phyloP scores from a whole-genome alignment of 2,888 invertebrate genomes.

The Cerastis leucographa region DNA sequence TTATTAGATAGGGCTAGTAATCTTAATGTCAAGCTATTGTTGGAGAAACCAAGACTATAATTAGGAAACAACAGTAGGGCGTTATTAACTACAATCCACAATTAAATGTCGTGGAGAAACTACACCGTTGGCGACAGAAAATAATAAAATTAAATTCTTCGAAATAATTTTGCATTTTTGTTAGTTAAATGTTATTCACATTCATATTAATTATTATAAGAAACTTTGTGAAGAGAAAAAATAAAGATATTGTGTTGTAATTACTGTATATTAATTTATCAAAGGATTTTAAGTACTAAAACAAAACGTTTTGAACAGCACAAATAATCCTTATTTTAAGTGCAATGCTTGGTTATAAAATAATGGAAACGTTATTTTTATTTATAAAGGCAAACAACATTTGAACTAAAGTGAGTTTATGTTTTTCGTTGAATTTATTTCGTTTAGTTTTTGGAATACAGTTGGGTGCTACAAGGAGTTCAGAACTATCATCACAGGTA shows the following conservation, averaged over 20 bases:
- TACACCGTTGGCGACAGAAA: neutral
- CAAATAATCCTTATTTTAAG: constrained; percentile 10
- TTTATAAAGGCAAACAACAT: constrained; percentile 4
- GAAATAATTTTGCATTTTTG: neutral
- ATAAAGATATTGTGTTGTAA: neutral
- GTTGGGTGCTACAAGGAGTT: constrained; percentile 13
- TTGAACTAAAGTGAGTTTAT: constrained; percentile 2
- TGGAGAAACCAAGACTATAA: neutral
- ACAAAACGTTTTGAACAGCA: constrained; percentile 9
- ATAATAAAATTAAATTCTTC: constrained; percentile 3
- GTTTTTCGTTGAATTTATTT: neutral
- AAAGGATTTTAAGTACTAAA: constrained; percentile 23
- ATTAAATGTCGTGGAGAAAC: constrained; percentile 14
- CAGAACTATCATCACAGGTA: neutral
- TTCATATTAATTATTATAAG: neutral
- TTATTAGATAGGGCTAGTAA: neutral
- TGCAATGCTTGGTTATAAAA: constrained; percentile 7
- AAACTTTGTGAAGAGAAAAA: neutral
- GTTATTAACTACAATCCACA: constrained; percentile 4
- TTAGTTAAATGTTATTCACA: neutral
- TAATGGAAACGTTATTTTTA: constrained; percentile 17
- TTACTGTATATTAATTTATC: constrained; percentile 20
- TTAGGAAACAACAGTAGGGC: neutral
- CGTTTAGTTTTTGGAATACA: constrained; percentile 14
- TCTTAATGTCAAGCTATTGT: neutral